phyloP scores from a whole-genome alignment of 2,113 vertebrate genomes.

The Pitta sordida region DNA sequence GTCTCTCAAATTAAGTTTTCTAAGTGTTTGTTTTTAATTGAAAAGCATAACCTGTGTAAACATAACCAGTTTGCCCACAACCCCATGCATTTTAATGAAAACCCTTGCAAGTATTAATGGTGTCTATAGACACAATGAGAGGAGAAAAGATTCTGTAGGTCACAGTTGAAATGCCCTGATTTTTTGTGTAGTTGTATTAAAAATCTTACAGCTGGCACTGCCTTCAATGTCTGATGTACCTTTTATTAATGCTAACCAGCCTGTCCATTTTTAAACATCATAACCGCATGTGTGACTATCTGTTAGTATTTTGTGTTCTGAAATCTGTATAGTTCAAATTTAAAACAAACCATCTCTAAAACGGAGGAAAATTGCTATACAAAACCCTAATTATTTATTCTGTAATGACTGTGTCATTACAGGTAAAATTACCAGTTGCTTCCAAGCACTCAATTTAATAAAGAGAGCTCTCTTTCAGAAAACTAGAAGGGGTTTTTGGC shows the following conservation, averaged over 20 bases:
- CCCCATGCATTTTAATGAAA: background rate
- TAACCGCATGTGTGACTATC: background rate
- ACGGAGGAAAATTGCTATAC: background rate
- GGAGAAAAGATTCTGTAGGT: background rate
- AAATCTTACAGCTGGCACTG: background rate
- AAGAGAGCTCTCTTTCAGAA: background rate
- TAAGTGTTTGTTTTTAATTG: slow-evolving; percentile 24
- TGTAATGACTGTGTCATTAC: background rate
- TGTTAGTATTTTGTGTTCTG: background rate
- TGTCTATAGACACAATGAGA: background rate
- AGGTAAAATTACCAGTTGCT: background rate
- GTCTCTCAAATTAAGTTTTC: background rate
- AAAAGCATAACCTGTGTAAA: background rate
- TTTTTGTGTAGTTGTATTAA: background rate
- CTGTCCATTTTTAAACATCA: background rate
- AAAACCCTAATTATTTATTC: background rate
- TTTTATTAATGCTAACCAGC: background rate
- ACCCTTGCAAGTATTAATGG: background rate
- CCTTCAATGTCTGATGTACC: background rate
- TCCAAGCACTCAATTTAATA: background rate
- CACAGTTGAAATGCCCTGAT: background rate
- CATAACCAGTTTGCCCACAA: background rate
- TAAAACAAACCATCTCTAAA: background rate
- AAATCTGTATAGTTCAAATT: background rate
- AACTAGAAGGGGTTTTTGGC: background rate